Evolutionary conservation across 2,888 invertebrate species (phyloP).

Genomic region (Aleiodes testaceus): DNA sequence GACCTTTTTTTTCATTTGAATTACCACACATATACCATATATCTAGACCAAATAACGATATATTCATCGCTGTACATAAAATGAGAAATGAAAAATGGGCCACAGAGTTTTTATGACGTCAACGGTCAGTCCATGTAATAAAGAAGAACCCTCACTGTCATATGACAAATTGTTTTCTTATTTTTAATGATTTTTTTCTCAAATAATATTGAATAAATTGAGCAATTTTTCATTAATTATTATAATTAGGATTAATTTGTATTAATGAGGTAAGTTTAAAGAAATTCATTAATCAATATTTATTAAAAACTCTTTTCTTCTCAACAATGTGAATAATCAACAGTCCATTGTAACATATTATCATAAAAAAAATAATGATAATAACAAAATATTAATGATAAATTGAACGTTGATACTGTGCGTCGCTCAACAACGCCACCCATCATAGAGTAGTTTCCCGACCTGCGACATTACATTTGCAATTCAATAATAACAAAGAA

Average conservation of each 20-base stretch:
- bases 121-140: slow-evolving; percentile 50
- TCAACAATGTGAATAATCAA: slow-evolving; percentile 27
- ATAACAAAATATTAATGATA: slow-evolving; percentile 28
- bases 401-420: slow-evolving; percentile 39
- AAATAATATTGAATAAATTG: neutral
- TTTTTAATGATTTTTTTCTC: neutral
- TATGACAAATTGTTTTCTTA: slow-evolving; percentile 22
- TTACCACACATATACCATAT: slow-evolving; percentile 45
- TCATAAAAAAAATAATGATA: too few relatives aligned
- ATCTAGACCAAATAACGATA: slow-evolving; percentile 50
- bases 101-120: slow-evolving; percentile 52
- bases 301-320: slow-evolving; percentile 15
- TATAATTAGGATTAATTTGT: slow-evolving; percentile 13
- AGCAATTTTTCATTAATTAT: neutral
- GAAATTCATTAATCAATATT: neutral
- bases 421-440: slow-evolving; percentile 56
- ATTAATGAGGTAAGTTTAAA: slow-evolving; percentile 42
- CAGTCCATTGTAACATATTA: slow-evolving; percentile 34
- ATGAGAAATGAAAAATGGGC: slow-evolving; percentile 33
- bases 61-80: slow-evolving; percentile 52
- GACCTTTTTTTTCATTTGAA: slow-evolving; percentile 5
- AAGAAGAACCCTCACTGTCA: slow-evolving; percentile 48
- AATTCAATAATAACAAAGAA: slow-evolving; percentile 53
- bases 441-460: slow-evolving; percentile 60
- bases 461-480: slow-evolving; percentile 68